Evolutionary conservation across 2,113 vertebrate genomes (phyloP), one percentile per base, ranked within the genome.

Genomic region (Orcinus orca): DNA sequence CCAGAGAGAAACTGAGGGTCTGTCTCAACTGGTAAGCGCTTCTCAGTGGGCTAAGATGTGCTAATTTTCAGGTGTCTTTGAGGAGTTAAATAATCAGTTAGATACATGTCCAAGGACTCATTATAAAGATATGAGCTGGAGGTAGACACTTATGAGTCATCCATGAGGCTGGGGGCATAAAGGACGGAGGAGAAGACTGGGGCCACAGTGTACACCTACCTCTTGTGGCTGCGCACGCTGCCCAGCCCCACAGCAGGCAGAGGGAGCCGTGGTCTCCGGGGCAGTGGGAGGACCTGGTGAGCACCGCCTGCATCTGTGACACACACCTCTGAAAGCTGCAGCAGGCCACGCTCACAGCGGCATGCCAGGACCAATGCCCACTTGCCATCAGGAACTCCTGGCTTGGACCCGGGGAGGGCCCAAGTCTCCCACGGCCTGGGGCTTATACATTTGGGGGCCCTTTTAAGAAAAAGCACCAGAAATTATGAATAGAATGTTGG

Each of bases 351-450:
- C 60, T n/a, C 10, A 12, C 2, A 1, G 18, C 4, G 0, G 8
- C 1, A 1, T 5, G 25, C 44, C 8, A 33, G 2, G 50, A 0
- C 0, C 0, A 2, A 36, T 1, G 71, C 41, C 23, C 50, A 5
- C 21, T 29, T 60, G 70, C 25, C 12, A 3, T 18, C 14, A 79
- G 62, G 6, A 1, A 5, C 74, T 41, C 77, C 47, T 33, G 41
- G 33, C 31, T 25, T 38, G 79, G 62, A 50, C 25, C n/a, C 1
- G 2, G 29, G 41, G 26, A 10, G 38, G 53, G 33, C 26, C 17
- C 47, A 8, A 58, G 15, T 23, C 55, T 23, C 33, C 86, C 25
- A 60, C 8, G 18, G 31, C 21, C 31, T 65, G 71, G n/a, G 38
- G 41, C 13, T 1, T 1, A 38, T 2, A 18, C 5, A 31, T 5